Evolutionary conservation across 2,888 invertebrate species (phyloP), one percentile per base, ranked within the genome.

Genomic region (Tyria jacobaeae): DNA sequence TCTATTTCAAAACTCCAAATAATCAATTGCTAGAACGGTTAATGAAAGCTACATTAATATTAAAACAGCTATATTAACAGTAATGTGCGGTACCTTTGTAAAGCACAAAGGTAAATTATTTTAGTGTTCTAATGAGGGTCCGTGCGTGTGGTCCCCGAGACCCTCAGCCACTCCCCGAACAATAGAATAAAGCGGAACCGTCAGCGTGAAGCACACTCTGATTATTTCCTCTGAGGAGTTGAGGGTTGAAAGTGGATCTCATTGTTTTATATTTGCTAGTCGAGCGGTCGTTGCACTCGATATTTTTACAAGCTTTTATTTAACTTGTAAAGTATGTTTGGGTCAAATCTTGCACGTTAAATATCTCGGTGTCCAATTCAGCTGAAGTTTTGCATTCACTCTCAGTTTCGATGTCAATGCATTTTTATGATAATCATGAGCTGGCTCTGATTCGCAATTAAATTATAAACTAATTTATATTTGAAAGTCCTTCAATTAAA

Each of bases 221-320:
- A 87, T 88, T 86, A 88, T 87, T 89, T 89, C 85, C 89, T 86
- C 83, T 81, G 68, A 71, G 73, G 63, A 72, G 64, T 55, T 41
- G 80, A 80, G 89, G 86, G 87, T 82, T 82, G 81, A 73, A 78
- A 80, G 81, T 74, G 56, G 51, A 50, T 61, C 78, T 80, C 81
- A 83, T 85, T 85, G 84, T 85, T 81, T 79, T 71, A 71, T 79
- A 77, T 83, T 84, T 84, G 80, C 83, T 83, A 82, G 78, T 78
- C 63, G 75, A 71, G 77, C 81, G 87, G 84, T 84, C 84, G 81
- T 75, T 79, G 86, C 81, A 76, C 88, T 61, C 71, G 55, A 68
- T 68, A 72, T 57, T 65, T 68, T n/a, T 24, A 6, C 25, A 15
- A 48, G 15, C 15, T 25, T 48, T 15, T 15, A 17, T 14, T 15